phyloP scores from a whole-genome alignment of 2,888 invertebrate species.

The Choreutis nemorana region DNA sequence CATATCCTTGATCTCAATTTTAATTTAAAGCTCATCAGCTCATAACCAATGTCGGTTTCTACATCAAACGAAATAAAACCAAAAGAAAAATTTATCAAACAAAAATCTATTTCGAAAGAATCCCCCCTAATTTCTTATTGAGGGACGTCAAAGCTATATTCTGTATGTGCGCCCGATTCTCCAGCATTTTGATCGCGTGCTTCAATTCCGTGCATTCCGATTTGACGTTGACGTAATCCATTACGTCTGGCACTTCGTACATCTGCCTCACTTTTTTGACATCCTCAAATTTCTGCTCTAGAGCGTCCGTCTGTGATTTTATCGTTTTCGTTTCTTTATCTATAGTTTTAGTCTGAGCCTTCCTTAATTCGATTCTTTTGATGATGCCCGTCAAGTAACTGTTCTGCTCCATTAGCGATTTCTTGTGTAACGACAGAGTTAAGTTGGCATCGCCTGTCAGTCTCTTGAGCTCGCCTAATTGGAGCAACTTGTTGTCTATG shows the following conservation, averaged over 20 bases:
- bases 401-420: slow-evolving; percentile 60
- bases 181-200: slow-evolving; percentile 35
- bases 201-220: slow-evolving; percentile 53
- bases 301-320: slow-evolving; percentile 36
- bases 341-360: slow-evolving; percentile 38
- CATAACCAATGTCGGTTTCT: no score
- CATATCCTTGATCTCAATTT: no score
- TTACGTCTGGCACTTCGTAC: slow-evolving; percentile 62
- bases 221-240: slow-evolving; percentile 66
- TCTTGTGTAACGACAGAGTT: slow-evolving; percentile 62
- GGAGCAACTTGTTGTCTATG: slow-evolving; percentile 62
- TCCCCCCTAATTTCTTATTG: slow-evolving; percentile 23
- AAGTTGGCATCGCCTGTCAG: slow-evolving; percentile 68
- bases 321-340: slow-evolving; percentile 43
- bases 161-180: slow-evolving; percentile 38
- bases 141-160: slow-evolving; percentile 40
- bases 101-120: no score
- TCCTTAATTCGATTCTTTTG: slow-evolving; percentile 38
- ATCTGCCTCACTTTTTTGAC: slow-evolving; percentile 39
- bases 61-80: no score
- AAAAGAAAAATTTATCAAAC: no score
- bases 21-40: no score
- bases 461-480: slow-evolving; percentile 63
- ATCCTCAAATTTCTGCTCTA: slow-evolving; percentile 33
- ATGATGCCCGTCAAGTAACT: slow-evolving; percentile 41